Evolutionary conservation across 2,113 vertebrate species (phyloP), one percentile per base, ranked within the genome.

Genomic region (Raja brachyura): DNA sequence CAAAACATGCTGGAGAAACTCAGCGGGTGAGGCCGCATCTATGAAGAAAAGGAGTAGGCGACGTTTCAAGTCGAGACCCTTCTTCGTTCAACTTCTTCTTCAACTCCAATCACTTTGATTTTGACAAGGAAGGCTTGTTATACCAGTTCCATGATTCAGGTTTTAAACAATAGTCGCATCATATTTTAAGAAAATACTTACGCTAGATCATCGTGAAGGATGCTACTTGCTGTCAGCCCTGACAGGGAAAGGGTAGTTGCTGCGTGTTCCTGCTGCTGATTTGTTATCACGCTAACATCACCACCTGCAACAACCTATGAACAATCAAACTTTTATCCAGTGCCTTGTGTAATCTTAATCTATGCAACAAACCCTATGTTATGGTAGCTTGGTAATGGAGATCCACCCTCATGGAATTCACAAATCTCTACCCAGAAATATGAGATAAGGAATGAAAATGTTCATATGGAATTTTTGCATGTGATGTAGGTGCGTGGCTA

Each of bases 151-250:
- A 48, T 25, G 28, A 14, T 88, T 63, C 13, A 88, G 85, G 13
- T 31, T 88, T 63, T 4, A 3, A 88, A 61, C 59, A 88, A 88
- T 66, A 31, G 1, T 39, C 70, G 16, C 59, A 70, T 8, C n/a
- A 33, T 48, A 48, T 70, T 14, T 4, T 54, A 48, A 48, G n/a
- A 73, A 28, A 13, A 83, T 93, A 93, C 96, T 94, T 94, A 99
- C 99, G 98, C 97, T 68, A 99, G 96, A 93, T 99, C 99, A 94
- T 99, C 99, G 83, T 99, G 98, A 95, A 99, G 98, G 94, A 99
- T 97, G 95, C 96, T 96, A 94, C 96, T 96, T 78, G 97, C 96
- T 0, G 97, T 96, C 83, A 98, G 95, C 63, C 96, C 96, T 0
- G 94, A 93, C 93, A 96, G 95, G 8, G 96, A 95, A 93, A 95